A percentile compares a stretch with the other conserved stretches of the same genome.
phyloP scores from a whole-genome alignment of 1,140 invertebrate species.

The Neocloeon triangulifer region DNA sequence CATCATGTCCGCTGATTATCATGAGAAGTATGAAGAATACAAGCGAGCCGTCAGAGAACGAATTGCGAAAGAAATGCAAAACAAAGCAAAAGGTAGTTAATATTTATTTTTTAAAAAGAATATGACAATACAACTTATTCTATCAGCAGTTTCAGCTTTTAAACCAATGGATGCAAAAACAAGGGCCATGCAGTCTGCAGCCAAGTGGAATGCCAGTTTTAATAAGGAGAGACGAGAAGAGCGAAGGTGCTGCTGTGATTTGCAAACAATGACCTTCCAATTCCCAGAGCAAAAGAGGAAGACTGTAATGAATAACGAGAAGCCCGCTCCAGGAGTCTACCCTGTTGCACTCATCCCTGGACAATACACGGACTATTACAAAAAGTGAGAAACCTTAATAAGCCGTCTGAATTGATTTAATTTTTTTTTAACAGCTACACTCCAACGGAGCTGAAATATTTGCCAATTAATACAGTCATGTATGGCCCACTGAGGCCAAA shows the following conservation, averaged over 20 bases:
- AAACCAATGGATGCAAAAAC: constrained; percentile 45
- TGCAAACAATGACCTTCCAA: constrained; percentile 54
- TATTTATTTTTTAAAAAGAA: too few species aligned
- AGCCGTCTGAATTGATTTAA: background rate
- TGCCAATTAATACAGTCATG: constrained; percentile 77
- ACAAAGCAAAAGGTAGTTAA: constrained; percentile 34
- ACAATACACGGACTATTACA: constrained; percentile 75
- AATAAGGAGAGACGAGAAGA: constrained; percentile 52
- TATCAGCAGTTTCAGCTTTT: constrained; percentile 6
- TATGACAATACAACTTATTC: constrained; percentile 2
- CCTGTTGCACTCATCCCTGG: constrained; percentile 80
- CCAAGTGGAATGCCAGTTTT: constrained; percentile 69
- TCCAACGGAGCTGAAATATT: constrained; percentile 42
- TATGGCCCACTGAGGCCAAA: constrained; percentile 41
- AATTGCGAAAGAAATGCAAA: constrained; percentile 44
- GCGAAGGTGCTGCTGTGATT: constrained; percentile 41
- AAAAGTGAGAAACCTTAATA: constrained; percentile 25
- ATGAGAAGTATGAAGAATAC: constrained; percentile 86
- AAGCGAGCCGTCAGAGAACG: constrained; percentile 57
- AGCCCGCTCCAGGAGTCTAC: constrained; percentile 44
- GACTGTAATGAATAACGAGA: constrained; percentile 20
- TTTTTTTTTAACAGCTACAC: constrained; percentile 25
- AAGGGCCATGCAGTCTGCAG: constrained; percentile 65
- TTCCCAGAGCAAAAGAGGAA: constrained; percentile 28
- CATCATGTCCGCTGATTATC: constrained; percentile 86